Evolutionary conservation across 2,888 invertebrate species (phyloP), one percentile per base, ranked within the genome.

Genomic region (Meta bourneti): DNA sequence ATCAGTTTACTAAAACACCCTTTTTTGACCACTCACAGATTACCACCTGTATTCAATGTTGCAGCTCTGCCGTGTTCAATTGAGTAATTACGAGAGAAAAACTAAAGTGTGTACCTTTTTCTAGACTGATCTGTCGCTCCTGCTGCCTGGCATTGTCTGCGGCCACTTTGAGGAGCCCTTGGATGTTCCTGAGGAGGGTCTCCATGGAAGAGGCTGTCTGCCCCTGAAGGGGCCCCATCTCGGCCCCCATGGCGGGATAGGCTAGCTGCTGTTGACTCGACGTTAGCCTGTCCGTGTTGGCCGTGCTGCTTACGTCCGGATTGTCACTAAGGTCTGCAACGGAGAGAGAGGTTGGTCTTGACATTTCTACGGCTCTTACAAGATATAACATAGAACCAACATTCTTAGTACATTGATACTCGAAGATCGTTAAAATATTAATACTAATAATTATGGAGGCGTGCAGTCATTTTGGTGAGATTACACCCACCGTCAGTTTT

Each of bases 141-240:
- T 98, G 98, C 95, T 98, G 98, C 94, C 98, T 96, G 89, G 98
- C 98, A 95, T 98, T 98, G 95, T 99, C 98, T 6, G 98, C 98
- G 19, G 99, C 99, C 93, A 99, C 98, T 95, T 99, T 98, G 93
- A 99, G 96, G 93, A 99, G 96, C 86, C 98, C 98, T 95, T 99
- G 98, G 94, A 99, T 99, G 95, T 99, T 99, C 94, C 98, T 96
- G 94, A 99, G 96, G 94, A 99, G 96, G 93, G 98, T 98, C 95
- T 99, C 98, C 93, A 98, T 92, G 51, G 93, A 93, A 54, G 92
- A 93, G 7, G 92, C 89, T 34, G 90, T 80, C 81, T 93, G 93
- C 51, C 84, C 93, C 1, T 75, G 84, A 8, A 91, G 16, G 7
- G 87, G 92, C n/a, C 89, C 84, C 61, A 77, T 52, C 34, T 86